A percentile compares a stretch with the other conserved stretches of the same genome.
Conservation (phyloP, 2,888 invertebrate species). For the Drosophila multiciliata region DNA sequence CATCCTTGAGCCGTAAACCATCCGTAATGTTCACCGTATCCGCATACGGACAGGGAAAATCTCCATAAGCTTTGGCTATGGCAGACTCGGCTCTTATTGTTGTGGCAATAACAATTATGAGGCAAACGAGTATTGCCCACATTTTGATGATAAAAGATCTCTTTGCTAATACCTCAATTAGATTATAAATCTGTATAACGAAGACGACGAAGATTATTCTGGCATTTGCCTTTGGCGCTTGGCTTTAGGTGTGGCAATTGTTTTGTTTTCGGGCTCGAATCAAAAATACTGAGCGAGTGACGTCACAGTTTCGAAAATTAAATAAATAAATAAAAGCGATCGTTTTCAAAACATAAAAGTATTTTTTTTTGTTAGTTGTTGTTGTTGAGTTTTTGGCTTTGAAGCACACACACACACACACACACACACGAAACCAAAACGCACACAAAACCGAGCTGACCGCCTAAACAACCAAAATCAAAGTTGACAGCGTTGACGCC, state of each 20-base stretch:
- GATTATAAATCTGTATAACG: conserved; percentile 5
- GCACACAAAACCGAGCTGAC: conserved; percentile 24
- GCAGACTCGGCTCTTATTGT: not conserved
- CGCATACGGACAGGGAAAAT: conserved; percentile 75
- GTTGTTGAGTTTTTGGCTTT: conserved; percentile 38
- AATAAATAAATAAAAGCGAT: conserved; percentile 62
- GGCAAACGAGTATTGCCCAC: conserved; percentile 36
- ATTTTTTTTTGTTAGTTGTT: not conserved
- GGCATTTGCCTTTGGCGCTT: not conserved
- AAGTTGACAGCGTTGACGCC: conserved; percentile 41
- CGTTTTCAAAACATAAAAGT: conserved; percentile 29
- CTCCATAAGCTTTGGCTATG: conserved; percentile 2
- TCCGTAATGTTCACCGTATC: conserved; percentile 82
- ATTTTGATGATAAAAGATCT: conserved; percentile 25
- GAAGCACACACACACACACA: conserved; percentile 39
- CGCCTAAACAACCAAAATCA: conserved; percentile 40
- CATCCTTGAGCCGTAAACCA: conserved; percentile 74
- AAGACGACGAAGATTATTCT: not conserved
- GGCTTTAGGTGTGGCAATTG: conserved; percentile 45
- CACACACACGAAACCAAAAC: conserved; percentile 9
- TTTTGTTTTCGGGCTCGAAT: conserved; percentile 27
- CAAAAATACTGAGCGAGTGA: conserved; percentile 44
- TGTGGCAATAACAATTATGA: conserved; percentile 21
- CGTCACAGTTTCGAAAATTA: conserved; percentile 58
- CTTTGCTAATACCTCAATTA: conserved; percentile 45